Conservation (phyloP, 2,797 vertebrate species). For the Takifugu ocellatus region DNA sequence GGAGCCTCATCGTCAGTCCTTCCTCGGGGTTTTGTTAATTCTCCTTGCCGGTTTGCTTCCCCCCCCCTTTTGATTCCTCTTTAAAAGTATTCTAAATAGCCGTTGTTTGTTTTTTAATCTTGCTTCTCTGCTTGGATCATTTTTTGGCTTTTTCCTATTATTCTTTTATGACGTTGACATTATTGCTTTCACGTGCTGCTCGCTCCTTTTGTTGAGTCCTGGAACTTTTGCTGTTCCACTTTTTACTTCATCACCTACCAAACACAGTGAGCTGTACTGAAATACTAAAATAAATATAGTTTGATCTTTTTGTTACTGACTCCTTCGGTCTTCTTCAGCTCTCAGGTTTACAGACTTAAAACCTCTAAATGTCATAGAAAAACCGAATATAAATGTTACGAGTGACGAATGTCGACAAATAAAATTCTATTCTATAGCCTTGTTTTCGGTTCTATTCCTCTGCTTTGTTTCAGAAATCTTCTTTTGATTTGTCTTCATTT, state of each 20-base stretch:
- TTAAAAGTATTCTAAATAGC: neutral
- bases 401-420: neutral
- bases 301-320: neutral
- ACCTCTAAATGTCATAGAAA: too few relatives aligned
- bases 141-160: neutral
- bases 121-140: neutral
- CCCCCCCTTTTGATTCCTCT: neutral
- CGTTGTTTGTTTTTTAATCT: neutral
- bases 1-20: slow-evolving; percentile 35
- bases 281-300: too few relatives aligned
- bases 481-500: too few relatives aligned
- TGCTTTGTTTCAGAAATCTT: neutral
- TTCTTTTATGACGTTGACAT: neutral
- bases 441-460: slow-evolving; percentile 13
- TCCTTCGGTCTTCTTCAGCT: slow-evolving; percentile 9
- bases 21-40: neutral
- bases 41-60: neutral
- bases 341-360: too few relatives aligned
- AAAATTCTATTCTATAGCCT: neutral
- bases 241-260: neutral
- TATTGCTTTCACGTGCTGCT: neutral
- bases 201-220: neutral
- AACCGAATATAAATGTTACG: too few relatives aligned
- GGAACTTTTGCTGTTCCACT: neutral
- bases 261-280: too few relatives aligned